Percentiles rank a stretch among this genome's conserved stretches.
Evolutionary conservation across 1,140 invertebrate genomes (phyloP).

Genomic region (Drosophila eugracilis): DNA sequence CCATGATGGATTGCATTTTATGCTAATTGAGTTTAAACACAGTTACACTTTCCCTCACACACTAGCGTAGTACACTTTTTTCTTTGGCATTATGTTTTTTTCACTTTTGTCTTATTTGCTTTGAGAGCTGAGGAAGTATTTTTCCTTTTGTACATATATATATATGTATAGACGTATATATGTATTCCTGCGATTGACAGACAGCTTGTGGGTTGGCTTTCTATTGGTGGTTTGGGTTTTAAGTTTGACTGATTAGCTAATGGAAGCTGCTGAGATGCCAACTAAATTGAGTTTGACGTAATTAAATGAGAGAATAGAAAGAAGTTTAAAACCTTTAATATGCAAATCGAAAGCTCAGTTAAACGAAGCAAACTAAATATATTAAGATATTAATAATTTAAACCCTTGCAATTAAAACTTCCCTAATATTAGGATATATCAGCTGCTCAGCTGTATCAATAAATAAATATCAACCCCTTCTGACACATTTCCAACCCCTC

Average conservation of each 20-base stretch:
- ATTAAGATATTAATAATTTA: background rate
- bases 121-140: background rate
- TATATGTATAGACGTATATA: background rate
- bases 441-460: background rate
- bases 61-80: conserved; percentile 22
- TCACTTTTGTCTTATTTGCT: conserved; percentile 64
- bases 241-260: conserved; percentile 46
- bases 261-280: conserved; percentile 9
- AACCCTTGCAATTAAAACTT: too few species aligned
- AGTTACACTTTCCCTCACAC: conserved; percentile 52
- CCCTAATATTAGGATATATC: background rate
- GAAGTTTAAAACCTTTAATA: too few species aligned
- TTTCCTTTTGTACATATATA: conserved; percentile 3
- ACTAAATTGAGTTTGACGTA: conserved; percentile 26
- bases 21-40: conserved; percentile 82
- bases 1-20: conserved; percentile 82
- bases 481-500: background rate
- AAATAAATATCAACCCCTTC: conserved; percentile 38
- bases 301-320: background rate
- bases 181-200: conserved; percentile 35
- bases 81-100: conserved; percentile 45
- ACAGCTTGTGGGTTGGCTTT: conserved; percentile 28
- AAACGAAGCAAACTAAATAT: too few species aligned
- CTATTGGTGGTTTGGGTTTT: background rate
- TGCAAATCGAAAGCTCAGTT: too few species aligned